Evolutionary conservation across 2,888 invertebrate species (phyloP).

Genomic region (Diadromus collaris): DNA sequence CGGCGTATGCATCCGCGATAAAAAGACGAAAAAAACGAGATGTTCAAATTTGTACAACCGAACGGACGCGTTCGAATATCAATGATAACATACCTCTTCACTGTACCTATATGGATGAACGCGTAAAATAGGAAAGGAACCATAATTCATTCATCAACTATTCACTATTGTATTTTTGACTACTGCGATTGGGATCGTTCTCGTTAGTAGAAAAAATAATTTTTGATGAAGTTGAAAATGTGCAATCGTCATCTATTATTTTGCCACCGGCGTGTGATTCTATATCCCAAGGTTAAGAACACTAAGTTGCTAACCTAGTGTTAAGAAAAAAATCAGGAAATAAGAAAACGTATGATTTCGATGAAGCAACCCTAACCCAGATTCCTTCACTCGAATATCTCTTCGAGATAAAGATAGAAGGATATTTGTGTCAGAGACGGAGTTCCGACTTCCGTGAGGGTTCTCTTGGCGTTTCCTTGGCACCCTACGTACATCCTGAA

Average conservation of each 20-base stretch:
- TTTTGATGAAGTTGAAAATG: too few relatives aligned
- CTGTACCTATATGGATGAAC: neutral
- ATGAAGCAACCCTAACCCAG: conserved; percentile 67
- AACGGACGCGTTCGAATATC: conserved; percentile 23
- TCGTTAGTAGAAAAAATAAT: too few relatives aligned
- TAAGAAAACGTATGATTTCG: conserved; percentile 63
- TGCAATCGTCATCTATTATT: neutral
- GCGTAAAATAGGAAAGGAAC: neutral
- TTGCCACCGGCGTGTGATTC: neutral
- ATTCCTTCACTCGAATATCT: conserved; percentile 55
- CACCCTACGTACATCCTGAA: conserved; percentile 51
- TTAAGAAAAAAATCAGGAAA: conserved; percentile 11
- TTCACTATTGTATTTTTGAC: neutral
- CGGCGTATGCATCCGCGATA: neutral
- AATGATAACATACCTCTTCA: conserved; percentile 56
- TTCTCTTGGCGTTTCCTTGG: conserved; percentile 39
- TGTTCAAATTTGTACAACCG: conserved; percentile 39
- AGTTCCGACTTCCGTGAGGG: conserved; percentile 18
- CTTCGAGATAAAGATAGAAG: neutral
- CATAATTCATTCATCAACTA: neutral
- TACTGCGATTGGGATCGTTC: too few relatives aligned
- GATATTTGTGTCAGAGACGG: conserved; percentile 45
- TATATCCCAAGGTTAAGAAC: too few relatives aligned
- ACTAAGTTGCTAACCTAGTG: too few relatives aligned
- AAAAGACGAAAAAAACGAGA: conserved; percentile 11